These are phyloP conservation scores for Festucalex cinctus DNA, from an alignment of 2,113 vertebrate genomes.

Conservation along the genomic window DNA sequence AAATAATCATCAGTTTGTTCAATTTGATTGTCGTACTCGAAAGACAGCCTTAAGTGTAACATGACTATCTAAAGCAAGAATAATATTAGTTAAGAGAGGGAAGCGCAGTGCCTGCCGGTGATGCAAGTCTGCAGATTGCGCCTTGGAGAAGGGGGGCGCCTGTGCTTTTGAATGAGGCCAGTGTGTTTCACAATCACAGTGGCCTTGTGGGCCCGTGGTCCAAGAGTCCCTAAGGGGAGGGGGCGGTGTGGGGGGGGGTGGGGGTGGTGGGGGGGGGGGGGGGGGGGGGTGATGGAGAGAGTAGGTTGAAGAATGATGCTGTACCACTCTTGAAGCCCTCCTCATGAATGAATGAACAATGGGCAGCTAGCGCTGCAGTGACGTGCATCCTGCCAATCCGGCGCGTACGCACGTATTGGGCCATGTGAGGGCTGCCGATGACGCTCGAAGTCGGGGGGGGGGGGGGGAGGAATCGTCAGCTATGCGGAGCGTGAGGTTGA, in stretches of 20 bases:
- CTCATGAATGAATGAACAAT: slow-evolving; percentile 76
- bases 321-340: slow-evolving; percentile 62
- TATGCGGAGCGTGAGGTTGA: slow-evolving; percentile 29
- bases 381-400: slow-evolving; percentile 13
- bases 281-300: slow-evolving; percentile 54
- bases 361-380: slow-evolving; percentile 67
- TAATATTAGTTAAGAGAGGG: slow-evolving; percentile 20
- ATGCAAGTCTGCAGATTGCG: slow-evolving; percentile 43
- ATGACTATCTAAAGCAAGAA: slow-evolving; percentile 36
- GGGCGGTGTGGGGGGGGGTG: slow-evolving; percentile 52
- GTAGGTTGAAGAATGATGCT: slow-evolving; percentile 64
- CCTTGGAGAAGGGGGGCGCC: slow-evolving; percentile 36
- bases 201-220: slow-evolving; percentile 58
- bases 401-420: slow-evolving; percentile 11
- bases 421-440: slow-evolving; percentile 31
- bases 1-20: background rate
- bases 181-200: slow-evolving; percentile 64
- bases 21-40: background rate
- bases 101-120: slow-evolving; percentile 30
- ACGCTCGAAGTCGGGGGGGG: slow-evolving; percentile 25
- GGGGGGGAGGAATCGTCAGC: slow-evolving; percentile 15
- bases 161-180: slow-evolving; percentile 63
- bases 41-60: slow-evolving; percentile 13
- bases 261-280: slow-evolving; percentile 47
- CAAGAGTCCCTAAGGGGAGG: slow-evolving; percentile 51